Evolutionary conservation across 2,888 invertebrate genomes (phyloP).

Genomic region (Pyrrhosoma nymphula): DNA sequence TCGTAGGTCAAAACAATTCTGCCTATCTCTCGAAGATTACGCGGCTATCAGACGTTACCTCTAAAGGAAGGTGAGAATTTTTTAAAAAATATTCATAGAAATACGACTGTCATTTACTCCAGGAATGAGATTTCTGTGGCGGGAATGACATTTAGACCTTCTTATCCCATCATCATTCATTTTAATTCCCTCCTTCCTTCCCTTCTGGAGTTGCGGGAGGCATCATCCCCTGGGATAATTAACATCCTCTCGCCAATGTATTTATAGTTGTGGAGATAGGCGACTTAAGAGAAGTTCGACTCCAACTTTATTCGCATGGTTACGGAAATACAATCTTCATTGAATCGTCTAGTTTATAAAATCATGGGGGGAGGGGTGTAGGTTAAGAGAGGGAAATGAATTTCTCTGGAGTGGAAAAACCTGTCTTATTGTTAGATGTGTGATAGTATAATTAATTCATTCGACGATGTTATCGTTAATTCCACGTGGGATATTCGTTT

Average conservation of each 20-base stretch:
- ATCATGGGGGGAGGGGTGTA: background rate
- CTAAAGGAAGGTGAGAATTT: too few relatives aligned
- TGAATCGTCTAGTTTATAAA: background rate
- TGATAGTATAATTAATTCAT: background rate
- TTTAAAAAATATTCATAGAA: too few relatives aligned
- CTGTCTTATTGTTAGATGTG: background rate
- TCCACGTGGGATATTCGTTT: background rate
- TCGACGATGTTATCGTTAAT: background rate
- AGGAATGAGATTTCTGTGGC: background rate
- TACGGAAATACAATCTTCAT: background rate
- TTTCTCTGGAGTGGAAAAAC: background rate
- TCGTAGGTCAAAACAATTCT: too few relatives aligned
- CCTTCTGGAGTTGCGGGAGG: background rate
- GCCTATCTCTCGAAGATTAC: too few relatives aligned
- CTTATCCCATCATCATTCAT: background rate
- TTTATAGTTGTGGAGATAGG: background rate
- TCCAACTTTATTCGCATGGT: too few relatives aligned
- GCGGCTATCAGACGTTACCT: too few relatives aligned
- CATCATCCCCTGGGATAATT: background rate
- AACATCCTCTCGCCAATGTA: background rate
- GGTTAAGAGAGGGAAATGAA: background rate
- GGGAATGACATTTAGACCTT: background rate
- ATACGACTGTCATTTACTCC: background rate
- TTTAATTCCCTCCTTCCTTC: background rate
- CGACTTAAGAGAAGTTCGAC: too few relatives aligned